Evolutionary conservation across 2,113 vertebrate species (phyloP), one percentile per base, ranked within the genome.

Genomic region (Eidolon helvum): DNA sequence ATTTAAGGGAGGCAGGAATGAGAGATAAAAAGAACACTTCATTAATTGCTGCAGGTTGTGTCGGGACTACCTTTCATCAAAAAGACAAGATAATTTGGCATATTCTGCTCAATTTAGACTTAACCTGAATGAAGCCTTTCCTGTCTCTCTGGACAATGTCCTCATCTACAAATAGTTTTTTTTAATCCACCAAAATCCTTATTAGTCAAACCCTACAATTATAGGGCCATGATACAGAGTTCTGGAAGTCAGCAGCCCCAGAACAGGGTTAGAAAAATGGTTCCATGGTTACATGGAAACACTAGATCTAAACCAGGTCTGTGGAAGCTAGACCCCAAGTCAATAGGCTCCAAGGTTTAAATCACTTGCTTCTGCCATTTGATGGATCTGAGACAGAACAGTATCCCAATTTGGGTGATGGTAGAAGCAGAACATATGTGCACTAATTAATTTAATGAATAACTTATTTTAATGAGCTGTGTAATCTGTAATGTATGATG

Each of bases 111-210:
- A 84, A 24, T 14, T 72, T 78, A 66, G 63, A 59, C 45, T 94
- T 75, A 88, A 87, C 45, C 19, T 83, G 79, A 92, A 94, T 18
- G 61, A 11, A 95, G 50, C 21, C 48, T 96, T 63, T 72, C 83
- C 63, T 90, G 12, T 83, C 57, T 93, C 65, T 95, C 43, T 75
- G 57, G 33, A 40, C 38, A 88, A 59, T 71, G 22, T 16, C 16
- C 4, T 22, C 40, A 82, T 45, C 43, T 75, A 91, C 66, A 95
- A 66, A 89, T 40, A 87, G 30, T 78, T 86, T 61, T 87, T 85
- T 88, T 45, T 15, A 79, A 89, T 50, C 65, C 53, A 92, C 55
- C 40, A 87, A 75, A 95, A 72, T 79, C 63, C 33, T 59, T 72
- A 88, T 79, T 72, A 84, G 45, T 59, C 15, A 90, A 55, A 87